A percentile compares a stretch with the other conserved stretches of the same genome.
phyloP scores from a whole-genome alignment of 2,888 invertebrate genomes.

The Campoplex nolae region DNA sequence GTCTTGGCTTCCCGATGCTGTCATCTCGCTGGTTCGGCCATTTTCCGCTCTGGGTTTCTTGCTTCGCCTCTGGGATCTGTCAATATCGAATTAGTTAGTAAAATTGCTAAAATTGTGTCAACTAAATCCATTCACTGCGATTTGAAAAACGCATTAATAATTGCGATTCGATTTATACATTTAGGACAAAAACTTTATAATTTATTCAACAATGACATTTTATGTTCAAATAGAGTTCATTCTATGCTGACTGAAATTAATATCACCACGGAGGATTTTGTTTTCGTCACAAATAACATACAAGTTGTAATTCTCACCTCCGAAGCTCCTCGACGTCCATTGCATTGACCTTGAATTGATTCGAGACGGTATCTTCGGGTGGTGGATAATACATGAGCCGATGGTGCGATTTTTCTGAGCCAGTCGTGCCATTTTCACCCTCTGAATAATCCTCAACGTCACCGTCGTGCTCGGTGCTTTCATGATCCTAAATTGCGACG shows the following conservation, averaged over 20 bases:
- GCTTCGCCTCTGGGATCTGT: slow-evolving; percentile 80
- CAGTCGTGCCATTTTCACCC: slow-evolving; percentile 88
- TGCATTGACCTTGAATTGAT: slow-evolving; percentile 94
- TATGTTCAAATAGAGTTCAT: no score
- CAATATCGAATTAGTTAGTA: not conserved
- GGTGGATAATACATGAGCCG: slow-evolving; percentile 91
- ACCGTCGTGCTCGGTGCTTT: slow-evolving; percentile 93
- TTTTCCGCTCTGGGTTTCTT: slow-evolving; percentile 80
- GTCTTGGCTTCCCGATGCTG: slow-evolving; percentile 88
- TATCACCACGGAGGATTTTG: slow-evolving; percentile 33
- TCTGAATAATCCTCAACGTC: slow-evolving; percentile 95
- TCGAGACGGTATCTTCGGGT: slow-evolving; percentile 87
- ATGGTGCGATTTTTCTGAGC: slow-evolving; percentile 88
- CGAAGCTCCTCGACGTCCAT: slow-evolving; percentile 94
- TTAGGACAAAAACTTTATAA: no score
- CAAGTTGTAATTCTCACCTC: slow-evolving; percentile 85
- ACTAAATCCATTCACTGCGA: not conserved
- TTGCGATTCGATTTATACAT: no score
- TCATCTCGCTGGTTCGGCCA: slow-evolving; percentile 80
- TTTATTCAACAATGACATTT: no score
- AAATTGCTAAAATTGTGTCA: not conserved
- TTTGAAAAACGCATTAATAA: not conserved
- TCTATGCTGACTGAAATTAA: no score
- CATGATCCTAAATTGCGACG: slow-evolving; percentile 83
- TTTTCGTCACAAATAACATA: slow-evolving; percentile 63